Base-by-base conservation (phyloP, 2,797 vertebrate species). In the Gobio occitaniae region DNA sequence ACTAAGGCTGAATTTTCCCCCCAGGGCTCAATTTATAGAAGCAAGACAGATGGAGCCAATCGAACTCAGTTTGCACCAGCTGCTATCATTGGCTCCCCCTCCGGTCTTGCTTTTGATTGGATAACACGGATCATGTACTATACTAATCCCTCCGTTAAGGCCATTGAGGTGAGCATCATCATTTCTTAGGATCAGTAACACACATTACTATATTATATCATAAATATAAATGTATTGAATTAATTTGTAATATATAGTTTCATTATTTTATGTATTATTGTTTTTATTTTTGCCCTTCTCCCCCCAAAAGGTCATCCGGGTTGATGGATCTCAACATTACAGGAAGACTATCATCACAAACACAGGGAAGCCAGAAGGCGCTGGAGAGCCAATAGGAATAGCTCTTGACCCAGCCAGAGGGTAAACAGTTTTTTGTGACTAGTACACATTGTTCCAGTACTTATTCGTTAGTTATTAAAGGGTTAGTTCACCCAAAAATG, bases 71-170 rank as follows among this genome's bases (percentile, higher is more conserved):
- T 95, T 90, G 95, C 93, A 68, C 94, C 95, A 29, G 90, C 93
- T 84, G 93, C 93, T 81, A 80, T 92, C 54, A 89, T 94, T 87
- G 95, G 95, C 19, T 89, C 93, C 6, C 94, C 94, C 0, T 93
- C 91, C 65, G 93, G 94, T 76, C 87, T 95, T 83, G 94, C 95
- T 75, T 95, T 95, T 92, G 95, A 95, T 85, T 95, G 95, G 95
- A 93, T 95, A 44, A 90, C 91, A 86, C 85, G 94, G 38, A 84
- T 92, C 48, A 94, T 95, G 94, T 95, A 92, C 87, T 95, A 95
- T 83, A 95, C 93, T 77, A 95, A 94, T 88, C 94, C 94, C 66
- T 91, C 90, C 6, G 82, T 21, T 56, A 93, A 91, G 85, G 15
- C 92, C 36, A 95, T 95, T 66, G 94, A 95, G 93, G 95, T 95